phyloP scores from a whole-genome alignment of 2,113 vertebrate genomes.

The Phylloscopus trochiloides region DNA sequence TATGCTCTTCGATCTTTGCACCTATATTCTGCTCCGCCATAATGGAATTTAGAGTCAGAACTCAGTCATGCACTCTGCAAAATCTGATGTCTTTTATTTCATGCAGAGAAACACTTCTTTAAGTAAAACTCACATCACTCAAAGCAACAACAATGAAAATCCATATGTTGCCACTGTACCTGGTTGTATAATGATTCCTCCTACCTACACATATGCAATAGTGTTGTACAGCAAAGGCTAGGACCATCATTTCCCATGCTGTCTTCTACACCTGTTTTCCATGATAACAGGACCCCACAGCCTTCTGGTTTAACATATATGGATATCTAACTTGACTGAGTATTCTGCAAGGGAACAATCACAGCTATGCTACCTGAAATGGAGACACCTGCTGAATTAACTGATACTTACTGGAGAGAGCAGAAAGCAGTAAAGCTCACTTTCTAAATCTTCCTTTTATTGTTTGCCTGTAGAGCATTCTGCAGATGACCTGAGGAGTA shows the following conservation, averaged over 20 bases:
- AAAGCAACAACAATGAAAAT: not conserved
- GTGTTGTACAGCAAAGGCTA: not conserved
- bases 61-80: not conserved
- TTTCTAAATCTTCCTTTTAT: not conserved
- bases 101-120: not conserved
- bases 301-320: not conserved
- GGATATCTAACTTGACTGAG: not conserved
- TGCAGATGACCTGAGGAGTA: not conserved
- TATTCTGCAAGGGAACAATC: not conserved
- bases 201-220: not conserved
- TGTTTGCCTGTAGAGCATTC: rapidly evolving
- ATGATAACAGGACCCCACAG: not conserved
- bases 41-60: not conserved
- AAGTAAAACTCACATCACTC: not conserved
- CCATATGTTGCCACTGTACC: not conserved
- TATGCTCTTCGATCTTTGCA: not conserved
- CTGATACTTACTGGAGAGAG: not conserved
- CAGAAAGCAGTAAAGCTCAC: not conserved
- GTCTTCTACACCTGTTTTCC: not conserved
- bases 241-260: not conserved
- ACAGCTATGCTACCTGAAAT: not conserved
- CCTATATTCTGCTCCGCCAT: not conserved
- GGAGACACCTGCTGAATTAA: not conserved
- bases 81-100: not conserved
- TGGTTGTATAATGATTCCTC: not conserved